Evolutionary conservation across 2,113 vertebrate species (phyloP), one percentile per base, ranked within the genome.

Genomic region (Orcinus orca): DNA sequence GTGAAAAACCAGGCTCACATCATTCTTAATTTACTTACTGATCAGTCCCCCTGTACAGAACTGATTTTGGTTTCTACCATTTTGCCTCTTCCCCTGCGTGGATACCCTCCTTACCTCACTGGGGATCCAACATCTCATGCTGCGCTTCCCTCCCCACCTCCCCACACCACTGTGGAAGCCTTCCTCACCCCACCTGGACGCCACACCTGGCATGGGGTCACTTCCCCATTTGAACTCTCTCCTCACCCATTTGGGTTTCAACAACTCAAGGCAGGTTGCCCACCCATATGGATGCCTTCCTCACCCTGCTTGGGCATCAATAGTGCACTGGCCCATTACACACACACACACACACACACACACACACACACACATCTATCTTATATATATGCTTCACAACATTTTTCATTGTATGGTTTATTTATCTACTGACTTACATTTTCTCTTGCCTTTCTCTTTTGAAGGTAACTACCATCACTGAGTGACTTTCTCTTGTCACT

Each of bases 41-140:
- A 53, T 53, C 15, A 1, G 7, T 58, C 33, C 23, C 14, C 44
- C 68, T 31, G 14, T 29, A 6, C 31, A 18, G 68, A 50, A 63
- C 2, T 1, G 47, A 2, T 31, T 38, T 20, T 3, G 1, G 11
- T 21, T 55, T 81, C 68, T 26, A n/a, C 31, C 3, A 2, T 6
- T 9, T 6, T 9, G 9, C 60, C 53, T 36, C 2, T 38, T 15
- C 21, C 23, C 47, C 4, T n/a, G 5, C 3, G 3, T 12, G 21
- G 6, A 58, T 50, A 55, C 10, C 33, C 77, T 50, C 17, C 18
- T 68, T n/a, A 29, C 26, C 58, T 47, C 29, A 8, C 20, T 58
- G 0, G 10, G 36, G 44, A 33, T 29, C 13, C 4, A 1, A 1
- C 8, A 1, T 38, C 26, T n/a, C 44, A 12, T 6, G 41, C 33